Conservation (phyloP, 2,113 vertebrate species). For the Cranoglanis bouderius region DNA sequence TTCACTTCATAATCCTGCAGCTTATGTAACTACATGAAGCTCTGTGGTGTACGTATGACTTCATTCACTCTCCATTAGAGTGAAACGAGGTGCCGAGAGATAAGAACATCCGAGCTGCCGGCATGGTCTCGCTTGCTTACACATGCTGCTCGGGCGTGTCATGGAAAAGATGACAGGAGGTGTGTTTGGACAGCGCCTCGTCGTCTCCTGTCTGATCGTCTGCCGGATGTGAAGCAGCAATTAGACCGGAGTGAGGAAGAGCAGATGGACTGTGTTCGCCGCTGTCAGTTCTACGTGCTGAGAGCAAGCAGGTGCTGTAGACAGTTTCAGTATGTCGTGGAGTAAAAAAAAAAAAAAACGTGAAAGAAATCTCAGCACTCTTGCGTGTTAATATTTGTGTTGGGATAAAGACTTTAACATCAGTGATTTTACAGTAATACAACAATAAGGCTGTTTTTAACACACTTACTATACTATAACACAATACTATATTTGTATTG, state of each 20-base stretch:
- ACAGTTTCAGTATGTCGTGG: conserved; percentile 4
- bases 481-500: not conserved
- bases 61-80: not conserved
- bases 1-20: not conserved
- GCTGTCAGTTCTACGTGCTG: conserved; percentile 15
- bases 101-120: conserved; percentile 13
- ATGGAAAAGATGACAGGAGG: conserved; percentile 10
- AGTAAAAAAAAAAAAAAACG: not conserved
- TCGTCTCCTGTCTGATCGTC: conserved; percentile 19
- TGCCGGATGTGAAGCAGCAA: conserved; percentile 8
- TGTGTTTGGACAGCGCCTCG: not conserved
- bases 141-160: not conserved
- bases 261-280: conserved; percentile 22
- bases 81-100: not conserved
- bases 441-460: not conserved
- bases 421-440: not conserved
- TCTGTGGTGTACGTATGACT: not conserved
- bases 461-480: not conserved
- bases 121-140: conserved; percentile 11
- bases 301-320: not conserved
- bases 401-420: not conserved
- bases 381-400: not conserved
- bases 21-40: not conserved
- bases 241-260: conserved; percentile 14
- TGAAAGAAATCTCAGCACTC: not conserved